Percentiles rank a stretch among this genome's conserved stretches.
phyloP scores from a whole-genome alignment of 2,113 vertebrate genomes.

The Stigmatopora argus region DNA sequence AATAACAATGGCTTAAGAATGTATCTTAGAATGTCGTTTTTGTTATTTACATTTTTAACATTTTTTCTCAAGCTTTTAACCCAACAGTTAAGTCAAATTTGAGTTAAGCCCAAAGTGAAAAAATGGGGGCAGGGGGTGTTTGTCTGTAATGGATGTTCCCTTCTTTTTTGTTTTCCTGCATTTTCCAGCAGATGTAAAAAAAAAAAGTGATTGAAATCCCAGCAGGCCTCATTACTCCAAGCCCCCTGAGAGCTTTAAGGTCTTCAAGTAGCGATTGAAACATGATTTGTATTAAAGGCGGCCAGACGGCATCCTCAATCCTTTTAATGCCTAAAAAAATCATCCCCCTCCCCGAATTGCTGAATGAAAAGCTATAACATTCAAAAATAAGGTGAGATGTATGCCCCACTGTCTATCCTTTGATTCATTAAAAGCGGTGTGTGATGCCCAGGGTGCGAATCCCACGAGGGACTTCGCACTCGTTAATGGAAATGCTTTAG shows the following conservation, averaged over 20 bases:
- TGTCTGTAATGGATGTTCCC: constrained; percentile 42
- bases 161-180: constrained; percentile 56
- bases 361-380: not conserved
- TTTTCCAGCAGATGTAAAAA: constrained; percentile 78
- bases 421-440: not conserved
- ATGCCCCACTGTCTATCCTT: not conserved
- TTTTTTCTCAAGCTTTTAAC: not conserved
- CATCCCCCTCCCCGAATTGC: constrained; percentile 2
- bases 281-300: constrained; percentile 80
- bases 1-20: not conserved
- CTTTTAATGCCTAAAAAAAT: constrained; percentile 64
- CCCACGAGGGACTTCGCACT: constrained; percentile 24
- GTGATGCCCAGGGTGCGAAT: constrained; percentile 21
- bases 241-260: constrained; percentile 69
- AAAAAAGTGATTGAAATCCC: constrained; percentile 79
- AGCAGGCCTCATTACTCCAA: constrained; percentile 74
- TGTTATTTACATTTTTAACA: not conserved
- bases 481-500: constrained; percentile 56
- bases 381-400: not conserved
- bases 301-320: constrained; percentile 69
- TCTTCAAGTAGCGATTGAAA: constrained; percentile 81
- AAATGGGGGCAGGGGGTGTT: not conserved
- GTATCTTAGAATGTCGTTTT: not conserved
- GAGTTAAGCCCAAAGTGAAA: not conserved
- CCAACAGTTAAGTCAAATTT: not conserved